Evolutionary conservation across 1,140 invertebrate species (phyloP).

Genomic region (Antheraea mylitta): DNA sequence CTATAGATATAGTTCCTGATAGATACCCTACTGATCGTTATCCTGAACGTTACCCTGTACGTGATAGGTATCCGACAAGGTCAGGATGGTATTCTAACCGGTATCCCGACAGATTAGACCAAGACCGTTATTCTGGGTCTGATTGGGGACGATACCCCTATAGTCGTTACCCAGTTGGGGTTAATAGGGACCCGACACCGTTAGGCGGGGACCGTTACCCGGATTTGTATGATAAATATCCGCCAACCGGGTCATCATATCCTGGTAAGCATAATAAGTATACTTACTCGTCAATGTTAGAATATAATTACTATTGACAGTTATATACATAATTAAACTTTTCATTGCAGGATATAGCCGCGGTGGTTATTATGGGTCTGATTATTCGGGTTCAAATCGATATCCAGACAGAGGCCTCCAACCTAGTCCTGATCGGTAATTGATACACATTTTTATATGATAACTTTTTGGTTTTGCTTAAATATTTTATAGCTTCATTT

Average conservation of each 20-base stretch:
- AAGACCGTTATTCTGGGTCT: conserved; percentile 61
- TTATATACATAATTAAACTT: not conserved
- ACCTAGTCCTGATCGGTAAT: conserved; percentile 59
- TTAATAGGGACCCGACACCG: conserved; percentile 70
- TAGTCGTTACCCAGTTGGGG: conserved; percentile 65
- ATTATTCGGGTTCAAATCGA: conserved; percentile 50
- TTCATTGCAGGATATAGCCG: conserved; percentile 54
- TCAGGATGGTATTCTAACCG: conserved; percentile 63
- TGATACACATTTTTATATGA: not conserved
- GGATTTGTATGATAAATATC: conserved; percentile 74
- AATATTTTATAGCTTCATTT: conserved; percentile 7
- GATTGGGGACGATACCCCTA: conserved; percentile 73
- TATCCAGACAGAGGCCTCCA: conserved; percentile 62
- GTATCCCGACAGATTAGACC: conserved; percentile 51
- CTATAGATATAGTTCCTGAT: conserved; percentile 71
- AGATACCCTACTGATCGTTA: conserved; percentile 73
- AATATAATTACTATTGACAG: not conserved
- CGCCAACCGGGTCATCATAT: conserved; percentile 71
- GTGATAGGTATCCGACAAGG: conserved; percentile 58
- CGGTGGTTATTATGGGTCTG: conserved; percentile 63
- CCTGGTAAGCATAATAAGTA: conserved; percentile 55
- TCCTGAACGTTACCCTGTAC: conserved; percentile 42
- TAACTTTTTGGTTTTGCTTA: not conserved
- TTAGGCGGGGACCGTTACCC: conserved; percentile 72
- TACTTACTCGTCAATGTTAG: too few species aligned